Conservation (phyloP, 2,888 invertebrate species). For the Pristionchus mayeri region DNA sequence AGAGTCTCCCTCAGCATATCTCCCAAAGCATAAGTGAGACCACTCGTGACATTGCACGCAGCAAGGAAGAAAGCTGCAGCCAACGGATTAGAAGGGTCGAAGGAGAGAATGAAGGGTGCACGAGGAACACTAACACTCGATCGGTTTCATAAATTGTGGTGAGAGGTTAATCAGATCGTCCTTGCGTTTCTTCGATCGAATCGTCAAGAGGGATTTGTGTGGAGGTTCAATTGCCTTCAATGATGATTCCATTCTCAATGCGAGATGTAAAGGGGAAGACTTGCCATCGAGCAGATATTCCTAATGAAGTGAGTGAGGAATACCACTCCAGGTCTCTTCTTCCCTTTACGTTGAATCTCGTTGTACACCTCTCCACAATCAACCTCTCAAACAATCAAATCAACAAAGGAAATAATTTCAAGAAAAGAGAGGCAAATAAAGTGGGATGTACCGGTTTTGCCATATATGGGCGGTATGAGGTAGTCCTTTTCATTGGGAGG, state of each 20-base stretch:
- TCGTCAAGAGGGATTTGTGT: not conserved
- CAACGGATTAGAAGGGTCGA: too few species aligned
- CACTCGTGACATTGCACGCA: constrained; percentile 17
- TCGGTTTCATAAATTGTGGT: not conserved
- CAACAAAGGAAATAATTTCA: not conserved
- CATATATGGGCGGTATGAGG: not conserved
- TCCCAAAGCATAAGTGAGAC: not conserved
- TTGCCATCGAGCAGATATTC: not conserved
- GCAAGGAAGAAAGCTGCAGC: constrained; percentile 24
- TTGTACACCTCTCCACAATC: constrained; percentile 31
- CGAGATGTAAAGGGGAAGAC: not conserved
- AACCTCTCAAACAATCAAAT: not conserved
- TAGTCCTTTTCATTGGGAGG: constrained; percentile 1
- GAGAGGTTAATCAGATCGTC: not conserved
- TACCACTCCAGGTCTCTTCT: not conserved
- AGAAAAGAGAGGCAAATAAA: too few species aligned
- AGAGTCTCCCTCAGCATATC: not conserved
- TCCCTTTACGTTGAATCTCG: constrained; percentile 5
- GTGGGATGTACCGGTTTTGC: constrained; percentile 17
- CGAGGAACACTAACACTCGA: not conserved
- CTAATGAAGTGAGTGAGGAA: constrained; percentile 29
- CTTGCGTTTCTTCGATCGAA: constrained; percentile 7
- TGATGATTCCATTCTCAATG: not conserved
- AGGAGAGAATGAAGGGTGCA: not conserved
- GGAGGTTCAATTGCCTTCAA: constrained; percentile 2